Percentiles rank a stretch among this genome's conserved stretches.
Conservation (phyloP, 2,888 invertebrate genomes). For the Agonopterix arenella region DNA sequence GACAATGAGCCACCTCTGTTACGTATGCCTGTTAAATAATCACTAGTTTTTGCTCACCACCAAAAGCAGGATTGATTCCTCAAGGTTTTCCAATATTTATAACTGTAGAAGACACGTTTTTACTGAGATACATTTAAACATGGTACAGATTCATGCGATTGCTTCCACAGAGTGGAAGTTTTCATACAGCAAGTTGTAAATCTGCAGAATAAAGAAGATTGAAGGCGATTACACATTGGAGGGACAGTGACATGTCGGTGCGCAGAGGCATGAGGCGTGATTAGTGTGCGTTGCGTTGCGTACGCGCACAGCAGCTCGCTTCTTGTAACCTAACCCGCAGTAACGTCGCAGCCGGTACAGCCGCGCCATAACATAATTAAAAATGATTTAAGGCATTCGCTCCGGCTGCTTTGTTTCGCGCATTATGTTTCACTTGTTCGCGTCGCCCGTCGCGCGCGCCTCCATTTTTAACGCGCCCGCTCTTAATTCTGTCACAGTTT, state of each 20-base stretch:
- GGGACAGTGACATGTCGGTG: conserved; percentile 33
- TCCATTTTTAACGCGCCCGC: conserved; percentile 66
- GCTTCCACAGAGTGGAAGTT: no score
- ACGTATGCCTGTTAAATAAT: conserved; percentile 46
- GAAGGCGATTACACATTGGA: conserved; percentile 12
- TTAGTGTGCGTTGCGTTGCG: conserved; percentile 17
- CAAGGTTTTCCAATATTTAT: conserved; percentile 13
- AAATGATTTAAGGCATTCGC: conserved; percentile 77
- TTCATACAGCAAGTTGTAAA: background rate
- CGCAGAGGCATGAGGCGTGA: conserved; percentile 7
- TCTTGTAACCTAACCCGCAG: conserved; percentile 50
- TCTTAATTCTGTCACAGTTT: conserved; percentile 76
- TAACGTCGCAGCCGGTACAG: conserved; percentile 26
- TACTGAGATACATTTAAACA: no score
- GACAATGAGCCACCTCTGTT: conserved; percentile 50
- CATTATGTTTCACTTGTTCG: conserved; percentile 76
- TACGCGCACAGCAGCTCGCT: conserved; percentile 25
- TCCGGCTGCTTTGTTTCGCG: conserved; percentile 77
- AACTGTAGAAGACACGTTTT: no score
- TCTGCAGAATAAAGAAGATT: background rate
- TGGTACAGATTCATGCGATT: no score
- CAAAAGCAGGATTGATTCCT: conserved; percentile 7
- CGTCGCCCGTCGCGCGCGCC: conserved; percentile 56
- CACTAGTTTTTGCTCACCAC: conserved; percentile 15
- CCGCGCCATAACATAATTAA: conserved; percentile 77